A percentile compares a stretch with the other conserved stretches of the same genome.
Evolutionary conservation across 2,113 vertebrate genomes (phyloP).

Genomic region (Oceanodroma tethys): DNA sequence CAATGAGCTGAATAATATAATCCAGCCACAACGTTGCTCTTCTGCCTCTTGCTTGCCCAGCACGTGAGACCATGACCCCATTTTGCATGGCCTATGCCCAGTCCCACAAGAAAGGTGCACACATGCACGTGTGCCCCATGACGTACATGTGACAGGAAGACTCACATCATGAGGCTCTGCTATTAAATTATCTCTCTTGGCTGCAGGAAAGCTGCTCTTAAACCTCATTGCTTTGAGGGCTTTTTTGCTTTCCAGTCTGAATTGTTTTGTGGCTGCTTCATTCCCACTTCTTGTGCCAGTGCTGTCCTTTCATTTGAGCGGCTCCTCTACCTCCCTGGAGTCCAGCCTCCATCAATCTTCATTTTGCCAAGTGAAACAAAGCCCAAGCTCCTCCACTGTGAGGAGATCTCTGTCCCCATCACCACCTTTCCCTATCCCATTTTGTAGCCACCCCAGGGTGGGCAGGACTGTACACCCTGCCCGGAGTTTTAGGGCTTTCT

Average conservation of each 20-base stretch:
- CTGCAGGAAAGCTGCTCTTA: not conserved
- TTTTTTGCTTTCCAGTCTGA: not conserved
- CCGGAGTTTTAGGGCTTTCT: not conserved
- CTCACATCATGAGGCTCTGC: not conserved
- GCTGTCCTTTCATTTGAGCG: not conserved
- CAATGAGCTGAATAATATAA: not conserved
- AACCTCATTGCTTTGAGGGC: not conserved
- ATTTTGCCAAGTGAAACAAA: not conserved
- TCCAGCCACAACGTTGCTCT: not conserved
- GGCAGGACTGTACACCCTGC: not conserved
- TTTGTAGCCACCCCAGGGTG: not conserved
- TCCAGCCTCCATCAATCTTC: not conserved
- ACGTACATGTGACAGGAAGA: not conserved
- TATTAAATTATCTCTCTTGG: not conserved
- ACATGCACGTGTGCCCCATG: not conserved
- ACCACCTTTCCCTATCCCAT: not conserved
- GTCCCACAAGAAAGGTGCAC: not conserved
- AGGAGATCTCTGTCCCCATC: not conserved
- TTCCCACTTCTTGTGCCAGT: too few relatives aligned
- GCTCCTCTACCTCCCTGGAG: not conserved
- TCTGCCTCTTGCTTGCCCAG: not conserved
- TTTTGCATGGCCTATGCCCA: too few relatives aligned
- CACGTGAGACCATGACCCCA: not conserved
- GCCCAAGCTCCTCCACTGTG: fast-evolving
- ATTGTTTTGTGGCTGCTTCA: not conserved